Percentiles rank a stretch among this genome's conserved stretches.
phyloP scores from a whole-genome alignment of 35 echinoderm and acorn worm genomes.

The Lytechinus pictus region DNA sequence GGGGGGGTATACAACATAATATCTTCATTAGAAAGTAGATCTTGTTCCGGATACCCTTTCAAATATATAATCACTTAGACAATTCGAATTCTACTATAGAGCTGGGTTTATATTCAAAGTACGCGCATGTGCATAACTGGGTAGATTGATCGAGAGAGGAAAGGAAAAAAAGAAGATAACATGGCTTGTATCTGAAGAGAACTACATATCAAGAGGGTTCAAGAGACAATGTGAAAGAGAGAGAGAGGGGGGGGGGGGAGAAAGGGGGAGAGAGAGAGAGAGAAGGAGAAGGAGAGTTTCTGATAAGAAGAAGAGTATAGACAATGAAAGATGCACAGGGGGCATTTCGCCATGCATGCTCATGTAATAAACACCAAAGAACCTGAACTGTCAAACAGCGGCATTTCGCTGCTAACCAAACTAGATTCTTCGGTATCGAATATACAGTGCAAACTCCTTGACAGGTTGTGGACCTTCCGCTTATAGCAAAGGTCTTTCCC shows the following conservation, averaged over 20 bases:
- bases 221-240: not conserved
- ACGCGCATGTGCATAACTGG: no score
- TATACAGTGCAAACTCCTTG: not conserved
- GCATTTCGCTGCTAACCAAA: not conserved
- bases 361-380: not conserved
- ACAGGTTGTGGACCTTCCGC: conserved; percentile 7
- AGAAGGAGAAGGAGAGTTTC: not conserved
- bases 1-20: no score
- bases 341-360: not conserved
- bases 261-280: not conserved
- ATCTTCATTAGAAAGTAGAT: no score
- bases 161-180: not conserved
- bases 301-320: not conserved
- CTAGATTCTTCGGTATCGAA: not conserved
- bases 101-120: no score
- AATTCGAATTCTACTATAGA: no score
- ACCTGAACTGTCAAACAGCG: not conserved
- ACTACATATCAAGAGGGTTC: no score
- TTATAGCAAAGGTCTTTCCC: not conserved
- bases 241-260: not conserved
- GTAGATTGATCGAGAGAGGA: not conserved
- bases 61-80: no score
- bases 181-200: no score
- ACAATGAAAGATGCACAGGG: not conserved
- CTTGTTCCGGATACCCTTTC: no score